phyloP scores from a whole-genome alignment of 2,888 invertebrate species.

The Marronus borbonicus region DNA sequence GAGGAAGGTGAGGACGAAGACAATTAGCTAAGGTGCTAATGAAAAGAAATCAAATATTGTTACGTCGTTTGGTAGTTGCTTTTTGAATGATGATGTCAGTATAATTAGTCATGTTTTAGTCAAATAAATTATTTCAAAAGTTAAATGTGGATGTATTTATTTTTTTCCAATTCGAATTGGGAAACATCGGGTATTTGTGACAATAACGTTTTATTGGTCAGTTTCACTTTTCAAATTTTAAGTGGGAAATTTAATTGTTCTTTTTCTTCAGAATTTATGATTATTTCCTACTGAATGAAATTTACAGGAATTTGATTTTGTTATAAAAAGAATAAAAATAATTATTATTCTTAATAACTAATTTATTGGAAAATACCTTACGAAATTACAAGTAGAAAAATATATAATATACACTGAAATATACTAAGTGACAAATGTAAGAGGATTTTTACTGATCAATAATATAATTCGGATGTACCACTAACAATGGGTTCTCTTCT shows the following conservation, averaged over 20 bases:
- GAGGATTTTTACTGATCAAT: constrained; percentile 73
- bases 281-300: background rate
- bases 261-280: too few species aligned
- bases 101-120: too few species aligned
- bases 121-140: too few species aligned
- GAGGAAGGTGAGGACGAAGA: background rate
- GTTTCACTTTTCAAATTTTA: background rate
- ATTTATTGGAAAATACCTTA: background rate
- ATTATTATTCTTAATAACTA: too few species aligned
- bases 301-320: background rate
- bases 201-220: too few species aligned
- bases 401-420: constrained; percentile 1
- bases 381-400: background rate
- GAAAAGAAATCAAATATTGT: background rate
- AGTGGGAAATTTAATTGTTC: background rate
- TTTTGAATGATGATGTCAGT: too few species aligned
- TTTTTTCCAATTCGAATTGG: too few species aligned
- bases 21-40: background rate
- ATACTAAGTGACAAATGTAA: constrained; percentile 11
- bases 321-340: too few species aligned
- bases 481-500: constrained; percentile 87
- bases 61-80: too few species aligned
- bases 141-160: too few species aligned
- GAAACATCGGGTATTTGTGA: too few species aligned
- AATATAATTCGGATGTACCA: constrained; percentile 97